Base-by-base conservation (phyloP, 1,140 invertebrate species). In the Hormaphis cornu region DNA sequence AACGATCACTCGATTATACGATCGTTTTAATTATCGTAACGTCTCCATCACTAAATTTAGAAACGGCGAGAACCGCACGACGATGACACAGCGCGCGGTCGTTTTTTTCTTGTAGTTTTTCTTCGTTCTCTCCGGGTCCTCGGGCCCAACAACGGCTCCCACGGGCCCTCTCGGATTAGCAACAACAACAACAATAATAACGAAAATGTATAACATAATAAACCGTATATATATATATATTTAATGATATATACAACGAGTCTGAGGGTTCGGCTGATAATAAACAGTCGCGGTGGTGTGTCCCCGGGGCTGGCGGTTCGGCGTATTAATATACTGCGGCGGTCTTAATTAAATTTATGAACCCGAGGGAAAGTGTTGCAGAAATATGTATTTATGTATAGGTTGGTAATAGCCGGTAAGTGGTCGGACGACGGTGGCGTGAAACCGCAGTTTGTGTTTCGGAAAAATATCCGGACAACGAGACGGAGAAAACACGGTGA, bases 261-360 rank as follows among this genome's bases (percentile, higher is more conserved):
- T 48, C 20, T n/a, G n/a, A n/a, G n/a, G 61, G 44, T 24, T 66
- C 18, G 44, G 61, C 61, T 20, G 42, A 28, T 48, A 44, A 66
- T 66, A 66, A 66, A 66, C 42, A 66, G 44, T 33, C 44, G 14
- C n/a, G n/a, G n/a, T n/a, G n/a, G n/a, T n/a, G n/a, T 48, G 44
- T 48, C 61, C 61, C 61, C 12, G 16, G 28, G 44, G 61, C 14
- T 48, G 42, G 28, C 44, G 61, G 48, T 66, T n/a, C n/a, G n/a
- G n/a, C n/a, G n/a, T n/a, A n/a, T n/a, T n/a, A n/a, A n/a, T n/a
- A n/a, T n/a, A n/a, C n/a, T n/a, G n/a, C n/a, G n/a, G n/a, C n/a
- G n/a, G 61, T 66, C 61, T 66, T 66, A 66, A 66, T 50, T 66
- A 66, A 66, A 66, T 66, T 48, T 66, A 66, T 66, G 48, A 50